Percentiles rank a stretch among this genome's conserved stretches.
Conservation (phyloP, 2,113 vertebrate genomes). For the Sterna hirundo region DNA sequence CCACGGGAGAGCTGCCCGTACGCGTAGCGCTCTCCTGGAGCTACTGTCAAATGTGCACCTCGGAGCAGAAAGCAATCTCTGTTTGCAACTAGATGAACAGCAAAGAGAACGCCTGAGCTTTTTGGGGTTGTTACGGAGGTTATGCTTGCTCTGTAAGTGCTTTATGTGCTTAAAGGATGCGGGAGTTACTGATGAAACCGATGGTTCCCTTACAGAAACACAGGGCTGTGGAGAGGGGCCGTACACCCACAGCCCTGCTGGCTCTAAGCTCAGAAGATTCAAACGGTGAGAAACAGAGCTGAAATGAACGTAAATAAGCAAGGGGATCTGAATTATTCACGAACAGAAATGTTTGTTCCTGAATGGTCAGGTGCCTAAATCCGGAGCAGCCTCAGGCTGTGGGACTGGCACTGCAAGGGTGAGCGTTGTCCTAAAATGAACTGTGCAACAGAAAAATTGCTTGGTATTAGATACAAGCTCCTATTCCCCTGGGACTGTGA, state of each 20-base stretch:
- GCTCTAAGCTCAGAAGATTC: not conserved
- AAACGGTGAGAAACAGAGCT: not conserved
- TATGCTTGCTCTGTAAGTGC: not conserved
- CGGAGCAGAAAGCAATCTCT: not conserved
- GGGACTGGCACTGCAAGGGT: constrained; percentile 4
- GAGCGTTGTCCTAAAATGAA: constrained; percentile 46
- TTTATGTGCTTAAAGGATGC: not conserved
- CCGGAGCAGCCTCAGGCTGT: constrained; percentile 2
- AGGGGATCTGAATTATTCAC: constrained; percentile 4
- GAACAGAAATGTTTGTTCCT: not conserved
- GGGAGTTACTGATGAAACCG: not conserved
- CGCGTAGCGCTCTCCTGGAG: rapidly evolving
- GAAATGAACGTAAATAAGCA: not conserved
- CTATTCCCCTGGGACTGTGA: not conserved
- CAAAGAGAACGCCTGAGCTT: not conserved
- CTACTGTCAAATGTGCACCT: not conserved
- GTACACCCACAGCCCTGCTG: not conserved
- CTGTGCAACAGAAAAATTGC: not conserved
- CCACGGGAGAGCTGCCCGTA: not conserved
- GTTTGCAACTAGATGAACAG: not conserved
- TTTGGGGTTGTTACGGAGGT: not conserved
- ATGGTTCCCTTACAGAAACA: not conserved
- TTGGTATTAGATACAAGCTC: not conserved
- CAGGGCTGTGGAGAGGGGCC: not conserved
- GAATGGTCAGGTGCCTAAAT: constrained; percentile 38